Conservation (phyloP, 2,888 invertebrate species). For the Sabellastarte sp. region DNA sequence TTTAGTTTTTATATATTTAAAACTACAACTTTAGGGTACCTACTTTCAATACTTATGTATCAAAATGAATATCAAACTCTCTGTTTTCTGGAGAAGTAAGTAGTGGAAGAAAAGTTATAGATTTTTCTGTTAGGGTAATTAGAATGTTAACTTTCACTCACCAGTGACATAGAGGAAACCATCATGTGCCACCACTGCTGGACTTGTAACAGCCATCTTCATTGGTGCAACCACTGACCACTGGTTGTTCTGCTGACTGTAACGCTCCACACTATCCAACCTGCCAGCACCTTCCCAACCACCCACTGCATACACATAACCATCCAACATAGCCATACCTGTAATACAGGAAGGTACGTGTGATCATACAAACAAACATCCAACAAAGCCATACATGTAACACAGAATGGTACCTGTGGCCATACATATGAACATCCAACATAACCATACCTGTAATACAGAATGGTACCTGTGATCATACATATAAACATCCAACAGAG, state of each 20-base stretch:
- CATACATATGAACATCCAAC: constrained; percentile 1
- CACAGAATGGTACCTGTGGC: too few relatives aligned
- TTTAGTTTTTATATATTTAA: too few relatives aligned
- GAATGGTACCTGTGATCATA: too few relatives aligned
- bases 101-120: too few relatives aligned
- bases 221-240: constrained; percentile 61
- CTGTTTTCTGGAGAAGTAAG: too few relatives aligned
- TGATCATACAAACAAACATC: constrained; percentile 4
- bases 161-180: constrained; percentile 62
- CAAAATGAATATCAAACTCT: too few relatives aligned
- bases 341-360: too few relatives aligned
- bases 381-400: background rate
- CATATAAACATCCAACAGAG: too few relatives aligned
- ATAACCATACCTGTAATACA: background rate
- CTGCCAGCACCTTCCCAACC: constrained; percentile 62
- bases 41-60: too few relatives aligned
- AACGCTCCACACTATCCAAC: constrained; percentile 61
- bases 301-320: constrained; percentile 62
- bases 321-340: constrained; percentile 62
- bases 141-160: too few relatives aligned
- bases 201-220: constrained; percentile 62
- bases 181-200: constrained; percentile 61
- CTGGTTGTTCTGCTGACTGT: constrained; percentile 59
- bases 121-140: too few relatives aligned
- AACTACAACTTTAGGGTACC: too few relatives aligned